Evolutionary conservation across 2,113 vertebrate genomes (phyloP), one percentile per base, ranked within the genome.

Genomic region (Columbina picui): DNA sequence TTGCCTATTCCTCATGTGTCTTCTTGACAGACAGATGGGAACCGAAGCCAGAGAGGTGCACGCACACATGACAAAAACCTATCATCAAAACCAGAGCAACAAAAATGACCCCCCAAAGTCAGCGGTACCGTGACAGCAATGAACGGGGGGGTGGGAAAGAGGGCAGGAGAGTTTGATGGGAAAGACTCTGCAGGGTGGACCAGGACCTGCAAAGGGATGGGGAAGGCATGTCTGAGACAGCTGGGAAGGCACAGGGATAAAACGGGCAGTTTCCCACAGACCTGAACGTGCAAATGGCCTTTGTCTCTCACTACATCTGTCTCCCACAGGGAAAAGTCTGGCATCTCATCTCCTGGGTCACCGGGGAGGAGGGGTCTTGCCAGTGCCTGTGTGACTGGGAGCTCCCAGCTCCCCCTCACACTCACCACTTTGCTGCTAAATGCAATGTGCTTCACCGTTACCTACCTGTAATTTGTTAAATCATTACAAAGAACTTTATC

Each of bases 381-480:
- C 81, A 89, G 49, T 21, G 52, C 41, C 22, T 52, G 60, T 83
- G 75, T 80, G 82, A 52, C 63, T 50, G 50, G 50, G 32, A 88
- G 27, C 65, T 87, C 73, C 85, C 67, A 63, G 67, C 77, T 92
- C 56, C 63, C 68, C 39, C 80, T 91, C 52, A 69, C 71, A 61
- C 57, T 55, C 74, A 84, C 61, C 74, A 47, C 70, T 89, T 76
- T 87, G 53, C 83, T 96, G 87, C 63, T 84, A 77, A 95, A 78
- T 41, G 78, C 60, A 71, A 64, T 70, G 27, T 50, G 49, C 59
- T 74, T 38, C 79, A 63, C 90, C 6, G 4, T 81, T 88, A 83
- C 80, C 90, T 82, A 63, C 70, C 64, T 93, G 59, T 78, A 88
- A 93, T 91, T 76, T 73, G 92, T 90, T 84, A 94, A 91, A 89